These are phyloP conservation scores for Arothron firmamentum DNA, from an alignment of 2,113 vertebrate species.

Conservation along the genomic window DNA sequence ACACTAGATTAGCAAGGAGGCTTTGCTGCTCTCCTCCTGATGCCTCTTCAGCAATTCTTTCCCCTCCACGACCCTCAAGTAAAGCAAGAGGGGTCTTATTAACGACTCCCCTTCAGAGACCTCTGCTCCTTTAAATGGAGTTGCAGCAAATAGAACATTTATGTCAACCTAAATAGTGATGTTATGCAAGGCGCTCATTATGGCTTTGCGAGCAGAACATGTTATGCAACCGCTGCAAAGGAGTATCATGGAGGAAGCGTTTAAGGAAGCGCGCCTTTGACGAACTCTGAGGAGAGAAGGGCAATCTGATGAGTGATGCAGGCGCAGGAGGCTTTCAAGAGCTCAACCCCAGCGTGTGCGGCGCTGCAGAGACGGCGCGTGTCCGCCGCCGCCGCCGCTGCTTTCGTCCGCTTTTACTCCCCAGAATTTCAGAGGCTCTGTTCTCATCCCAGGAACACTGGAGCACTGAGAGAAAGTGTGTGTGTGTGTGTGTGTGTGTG, in stretches of 20 bases:
- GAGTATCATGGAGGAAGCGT: conserved; percentile 9
- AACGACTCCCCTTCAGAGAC: conserved; percentile 11
- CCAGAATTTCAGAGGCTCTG: background rate
- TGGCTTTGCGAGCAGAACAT: conserved; percentile 16
- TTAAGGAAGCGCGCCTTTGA: conserved; percentile 14
- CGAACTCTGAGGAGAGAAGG: conserved; percentile 15
- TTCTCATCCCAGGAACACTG: conserved; percentile 5
- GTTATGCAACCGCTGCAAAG: conserved; percentile 21
- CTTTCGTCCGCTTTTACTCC: background rate
- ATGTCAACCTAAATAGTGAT: conserved; percentile 18
- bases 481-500: too few relatives aligned
- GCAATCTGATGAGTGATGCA: conserved; percentile 41
- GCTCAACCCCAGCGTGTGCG: conserved; percentile 22
- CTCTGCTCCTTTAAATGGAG: conserved; percentile 33
- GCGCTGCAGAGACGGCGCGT: conserved; percentile 20
- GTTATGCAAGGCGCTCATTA: conserved; percentile 36
- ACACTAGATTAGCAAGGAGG: conserved; percentile 45
- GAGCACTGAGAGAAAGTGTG: conserved; percentile 3
- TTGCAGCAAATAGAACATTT: conserved; percentile 11
- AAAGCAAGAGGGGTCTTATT: conserved; percentile 30
- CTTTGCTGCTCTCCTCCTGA: conserved; percentile 33
- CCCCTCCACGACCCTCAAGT: conserved; percentile 45
- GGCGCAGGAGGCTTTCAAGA: conserved; percentile 37
- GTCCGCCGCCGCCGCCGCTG: conserved; percentile 16
- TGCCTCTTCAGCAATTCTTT: conserved; percentile 29